Conservation (phyloP, 2,888 invertebrate genomes). For the Drosophila ezoana region DNA sequence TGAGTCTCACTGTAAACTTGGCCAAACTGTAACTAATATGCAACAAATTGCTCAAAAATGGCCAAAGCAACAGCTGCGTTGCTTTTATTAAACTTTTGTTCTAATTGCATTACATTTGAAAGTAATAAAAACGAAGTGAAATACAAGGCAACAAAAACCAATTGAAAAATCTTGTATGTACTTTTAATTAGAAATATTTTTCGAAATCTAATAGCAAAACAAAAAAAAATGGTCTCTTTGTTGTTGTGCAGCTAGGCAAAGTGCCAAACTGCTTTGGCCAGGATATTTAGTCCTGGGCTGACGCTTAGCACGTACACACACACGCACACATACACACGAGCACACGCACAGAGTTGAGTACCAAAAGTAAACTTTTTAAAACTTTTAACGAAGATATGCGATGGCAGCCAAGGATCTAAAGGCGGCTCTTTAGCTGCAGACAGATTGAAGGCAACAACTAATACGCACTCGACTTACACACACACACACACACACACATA, state of each 20-base stretch:
- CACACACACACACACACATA: neutral
- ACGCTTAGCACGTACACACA: conserved; percentile 6
- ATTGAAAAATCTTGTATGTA: conserved; percentile 57
- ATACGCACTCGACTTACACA: conserved; percentile 18
- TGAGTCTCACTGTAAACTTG: conserved; percentile 63
- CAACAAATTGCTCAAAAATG: conserved; percentile 38
- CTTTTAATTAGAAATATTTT: conserved; percentile 78
- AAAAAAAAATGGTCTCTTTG: conserved; percentile 27
- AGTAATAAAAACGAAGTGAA: conserved; percentile 27
- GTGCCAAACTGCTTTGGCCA: conserved; percentile 55
- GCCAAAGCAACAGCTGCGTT: conserved; percentile 11
- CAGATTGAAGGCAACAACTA: conserved; percentile 37
- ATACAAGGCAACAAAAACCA: conserved; percentile 23
- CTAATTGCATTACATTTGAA: conserved; percentile 54
- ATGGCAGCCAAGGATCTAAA: conserved; percentile 23
- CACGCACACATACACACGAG: conserved; percentile 1
- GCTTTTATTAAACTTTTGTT: conserved; percentile 49
- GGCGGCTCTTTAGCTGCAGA: conserved; percentile 34
- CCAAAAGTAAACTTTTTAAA: conserved; percentile 64
- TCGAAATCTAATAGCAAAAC: conserved; percentile 41
- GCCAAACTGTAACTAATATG: conserved; percentile 47
- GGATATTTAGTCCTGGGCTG: conserved; percentile 48
- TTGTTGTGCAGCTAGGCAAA: conserved; percentile 56
- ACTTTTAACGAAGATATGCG: conserved; percentile 74
- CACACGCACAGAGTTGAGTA: conserved; percentile 3